Evolutionary conservation across 2,888 invertebrate genomes (phyloP).

Genomic region (Teinopalpus imperialis): DNA sequence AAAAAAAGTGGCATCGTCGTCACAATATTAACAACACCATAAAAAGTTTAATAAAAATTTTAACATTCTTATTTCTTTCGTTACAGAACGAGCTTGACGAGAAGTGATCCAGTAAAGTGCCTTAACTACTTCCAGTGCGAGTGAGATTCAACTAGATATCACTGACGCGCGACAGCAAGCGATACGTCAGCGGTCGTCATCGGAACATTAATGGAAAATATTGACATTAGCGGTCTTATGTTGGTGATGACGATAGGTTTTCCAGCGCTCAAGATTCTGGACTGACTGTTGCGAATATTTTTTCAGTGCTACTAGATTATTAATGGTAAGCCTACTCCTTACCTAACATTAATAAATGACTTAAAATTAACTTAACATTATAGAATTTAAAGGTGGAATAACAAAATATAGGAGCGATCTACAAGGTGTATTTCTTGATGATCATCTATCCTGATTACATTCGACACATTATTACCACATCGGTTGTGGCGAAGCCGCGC

Average conservation of each 20-base stretch:
- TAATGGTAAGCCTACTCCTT: constrained; percentile 34
- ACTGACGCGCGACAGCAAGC: constrained; percentile 26
- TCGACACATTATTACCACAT: too few species aligned
- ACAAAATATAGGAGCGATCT: too few species aligned
- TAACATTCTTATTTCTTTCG: constrained; percentile 21
- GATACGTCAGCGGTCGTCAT: constrained; percentile 22
- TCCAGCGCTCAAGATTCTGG: constrained; percentile 24
- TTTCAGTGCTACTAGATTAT: constrained; percentile 28
- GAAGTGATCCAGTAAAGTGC: constrained; percentile 17
- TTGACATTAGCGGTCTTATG: constrained; percentile 26
- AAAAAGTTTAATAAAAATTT: too few species aligned
- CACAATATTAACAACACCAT: too few species aligned
- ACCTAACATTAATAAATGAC: too few species aligned
- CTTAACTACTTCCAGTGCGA: constrained; percentile 27
- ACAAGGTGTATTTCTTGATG: too few species aligned
- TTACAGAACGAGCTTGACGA: constrained; percentile 28
- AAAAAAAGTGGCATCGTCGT: too few species aligned
- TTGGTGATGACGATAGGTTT: constrained; percentile 35
- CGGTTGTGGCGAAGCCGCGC: too few species aligned
- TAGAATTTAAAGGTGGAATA: too few species aligned
- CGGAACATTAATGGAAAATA: constrained; percentile 37
- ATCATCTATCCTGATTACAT: too few species aligned
- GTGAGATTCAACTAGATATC: constrained; percentile 29
- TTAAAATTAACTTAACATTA: too few species aligned
- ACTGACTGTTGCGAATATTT: constrained; percentile 31